Evolutionary conservation across 2,888 invertebrate species (phyloP).

Genomic region (Parnassius mnemosyne): DNA sequence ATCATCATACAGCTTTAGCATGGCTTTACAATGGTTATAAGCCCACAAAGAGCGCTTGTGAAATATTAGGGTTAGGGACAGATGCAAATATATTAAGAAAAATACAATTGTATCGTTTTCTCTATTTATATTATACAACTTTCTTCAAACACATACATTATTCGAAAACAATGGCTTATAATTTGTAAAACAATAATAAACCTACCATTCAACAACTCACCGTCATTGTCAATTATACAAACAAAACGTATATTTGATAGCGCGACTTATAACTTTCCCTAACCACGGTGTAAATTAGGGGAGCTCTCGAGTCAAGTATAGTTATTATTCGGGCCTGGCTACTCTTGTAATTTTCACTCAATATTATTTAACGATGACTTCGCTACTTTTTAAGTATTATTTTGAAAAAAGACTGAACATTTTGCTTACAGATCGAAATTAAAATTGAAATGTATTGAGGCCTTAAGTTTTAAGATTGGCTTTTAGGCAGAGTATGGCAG

Average conservation of each 20-base stretch:
- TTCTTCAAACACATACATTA: too few species aligned
- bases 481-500: not conserved
- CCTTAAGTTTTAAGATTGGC: too few species aligned
- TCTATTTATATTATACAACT: too few species aligned
- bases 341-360: slow-evolving; percentile 24
- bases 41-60: too few species aligned
- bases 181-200: not conserved
- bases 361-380: slow-evolving; percentile 23
- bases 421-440: not conserved
- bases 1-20: too few species aligned
- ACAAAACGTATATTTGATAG: slow-evolving; percentile 17
- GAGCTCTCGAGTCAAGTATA: slow-evolving; percentile 28
- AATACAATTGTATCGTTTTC: too few species aligned
- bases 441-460: too few species aligned
- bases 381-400: slow-evolving; percentile 26
- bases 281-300: slow-evolving; percentile 29
- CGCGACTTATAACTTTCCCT: slow-evolving; percentile 24
- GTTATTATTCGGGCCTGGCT: slow-evolving; percentile 27
- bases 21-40: too few species aligned
- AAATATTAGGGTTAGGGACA: too few species aligned
- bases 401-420: not conserved
- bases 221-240: slow-evolving; percentile 5
- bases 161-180: too few species aligned
- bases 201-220: not conserved
- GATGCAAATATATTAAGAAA: too few species aligned